Base-by-base conservation (phyloP, 2,888 invertebrate species). In the Rugalucina vietnamica region DNA sequence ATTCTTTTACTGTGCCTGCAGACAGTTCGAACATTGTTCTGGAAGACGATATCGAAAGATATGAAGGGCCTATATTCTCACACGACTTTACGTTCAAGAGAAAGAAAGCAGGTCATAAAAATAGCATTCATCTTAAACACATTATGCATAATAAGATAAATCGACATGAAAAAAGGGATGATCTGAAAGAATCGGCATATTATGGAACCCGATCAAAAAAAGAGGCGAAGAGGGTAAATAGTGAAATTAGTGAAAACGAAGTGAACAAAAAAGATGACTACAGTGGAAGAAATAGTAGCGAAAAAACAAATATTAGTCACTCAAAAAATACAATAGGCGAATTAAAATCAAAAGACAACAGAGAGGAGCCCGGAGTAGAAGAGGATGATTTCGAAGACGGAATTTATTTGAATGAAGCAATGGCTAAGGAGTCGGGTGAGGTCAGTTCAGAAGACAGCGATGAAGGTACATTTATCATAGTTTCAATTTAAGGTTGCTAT, bases 21-120 rank as follows among this genome's bases (percentile, higher is more conserved):
- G 34, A 65, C 34, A 34, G 29, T 65, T 32, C 65, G 4, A 34
- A 34, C 10, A 65, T 65, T 18, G 34, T 65, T 14, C 32, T 65
- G 14, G 29, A 18, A 12, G 65, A 65, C 8, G 57, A 24, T 27
- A 29, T 29, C 8, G 65, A 65, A 65, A 21, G 34, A 10, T 34
- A 10, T 18, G 65, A 79, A 57, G 79, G 81, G 39, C 87, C 85
- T 18, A 83, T 87, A n/a, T 87, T 87, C 74, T 87, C 87, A 39
- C 70, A 79, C 32, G 87, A 87, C 60, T 87, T 87, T 83, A 87
- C 85, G 50, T 87, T 87, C 71, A 85, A 85, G 81, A 82, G 49
- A 70, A 75, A 74, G 10, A 70, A 70, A 2, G 32, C 57, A 32
- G 70, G 73, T 54, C 76, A 57, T 24, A 76, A 70, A 49, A 37